A percentile compares a stretch with the other conserved stretches of the same genome.
Conservation (phyloP, 2,113 vertebrate species). For the Coptodon bakossiorum region DNA sequence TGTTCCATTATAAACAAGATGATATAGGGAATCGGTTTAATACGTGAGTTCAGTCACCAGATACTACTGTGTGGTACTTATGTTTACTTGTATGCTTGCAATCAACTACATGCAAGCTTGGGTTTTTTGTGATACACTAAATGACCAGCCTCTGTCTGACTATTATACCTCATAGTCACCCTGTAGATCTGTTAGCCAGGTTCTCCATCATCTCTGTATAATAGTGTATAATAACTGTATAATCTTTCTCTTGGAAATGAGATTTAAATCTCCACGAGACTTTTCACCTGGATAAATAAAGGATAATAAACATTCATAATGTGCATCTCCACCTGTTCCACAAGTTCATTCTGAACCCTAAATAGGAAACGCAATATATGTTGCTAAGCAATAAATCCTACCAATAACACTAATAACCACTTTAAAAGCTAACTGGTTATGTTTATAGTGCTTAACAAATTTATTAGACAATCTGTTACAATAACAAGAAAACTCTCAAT, state of each 20-base stretch:
- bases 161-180: neutral
- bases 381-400: neutral
- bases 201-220: neutral
- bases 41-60: neutral
- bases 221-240: neutral
- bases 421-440: neutral
- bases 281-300: neutral
- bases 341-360: neutral
- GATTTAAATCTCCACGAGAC: neutral
- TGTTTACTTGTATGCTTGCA: neutral
- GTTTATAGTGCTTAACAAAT: neutral
- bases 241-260: neutral
- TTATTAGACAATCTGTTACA: neutral
- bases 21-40: neutral
- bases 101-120: neutral
- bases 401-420: neutral
- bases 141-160: neutral
- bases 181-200: neutral
- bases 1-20: neutral
- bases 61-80: too few relatives aligned
- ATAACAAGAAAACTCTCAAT: neutral
- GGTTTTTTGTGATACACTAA: neutral
- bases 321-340: neutral
- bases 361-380: neutral
- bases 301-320: neutral